Evolutionary conservation across 2,113 vertebrate genomes (phyloP), one percentile per base, ranked within the genome.

Genomic region (Podilymbus podiceps): DNA sequence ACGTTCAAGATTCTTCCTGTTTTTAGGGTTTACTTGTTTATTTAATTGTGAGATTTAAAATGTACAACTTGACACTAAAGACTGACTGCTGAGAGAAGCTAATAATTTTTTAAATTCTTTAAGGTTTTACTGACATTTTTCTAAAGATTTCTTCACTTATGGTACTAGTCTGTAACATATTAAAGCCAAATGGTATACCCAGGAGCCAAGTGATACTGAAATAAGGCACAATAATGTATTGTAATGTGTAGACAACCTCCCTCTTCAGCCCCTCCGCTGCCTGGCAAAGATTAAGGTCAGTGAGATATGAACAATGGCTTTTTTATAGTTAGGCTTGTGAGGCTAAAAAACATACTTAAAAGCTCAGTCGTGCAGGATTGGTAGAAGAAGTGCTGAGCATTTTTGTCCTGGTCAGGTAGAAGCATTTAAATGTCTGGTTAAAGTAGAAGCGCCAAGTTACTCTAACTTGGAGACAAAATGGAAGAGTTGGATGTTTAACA

Each of bases 221-320:
- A 71, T 79, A 89, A 89, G 52, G 52, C 86, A 95, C 73, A 91
- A 42, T 84, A 66, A 66, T 42, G 28, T 85, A 91, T 73, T 95
- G 50, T 91, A 68, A 69, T 78, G 17, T 44, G 66, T 66, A 95
- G 83, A 62, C 52, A 87, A 9, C 31, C 66, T 84, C 40, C 59
- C 76, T 71, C 23, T 71, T 82, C 38, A 74, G 46, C 76, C 27
- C 31, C 46, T 90, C 28, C 1, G 3, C 77, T 93, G 71, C 88
- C n/a, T 86, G n/a, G 75, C 52, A 67, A 92, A 77, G 79, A 90
- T 93, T 91, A 91, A 93, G 74, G 74, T 95, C 84, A 83, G 66
- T 87, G 78, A 94, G 88, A 91, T 85, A 88, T 5, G 84, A 96
- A 85, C 87, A 96, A 59, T 71, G 62, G 18, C 22, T 66, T 82